phyloP scores from a whole-genome alignment of 2,797 vertebrate genomes.

The Hippocampus kuda region DNA sequence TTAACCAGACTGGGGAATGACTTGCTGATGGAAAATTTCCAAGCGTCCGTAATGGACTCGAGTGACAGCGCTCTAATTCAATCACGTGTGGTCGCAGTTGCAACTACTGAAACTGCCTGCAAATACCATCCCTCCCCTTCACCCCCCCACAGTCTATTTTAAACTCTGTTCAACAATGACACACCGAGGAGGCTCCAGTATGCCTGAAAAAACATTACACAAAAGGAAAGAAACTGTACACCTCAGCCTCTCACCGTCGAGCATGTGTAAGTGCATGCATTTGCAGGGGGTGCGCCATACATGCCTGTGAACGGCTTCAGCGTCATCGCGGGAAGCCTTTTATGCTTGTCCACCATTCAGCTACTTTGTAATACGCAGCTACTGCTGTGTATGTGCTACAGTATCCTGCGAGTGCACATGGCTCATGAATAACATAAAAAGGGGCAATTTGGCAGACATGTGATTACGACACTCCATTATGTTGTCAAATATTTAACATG shows the following conservation, averaged over 20 bases:
- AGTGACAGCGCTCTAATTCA: slow-evolving; percentile 58
- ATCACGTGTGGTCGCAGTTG: slow-evolving; percentile 49
- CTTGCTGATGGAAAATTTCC: slow-evolving; percentile 57
- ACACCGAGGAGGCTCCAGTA: slow-evolving; percentile 39
- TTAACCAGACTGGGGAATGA: slow-evolving; percentile 37
- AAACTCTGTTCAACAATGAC: slow-evolving; percentile 52
- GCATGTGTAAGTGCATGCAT: slow-evolving; percentile 11
- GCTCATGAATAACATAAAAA: neutral
- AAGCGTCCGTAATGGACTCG: slow-evolving; percentile 44
- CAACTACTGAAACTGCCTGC: slow-evolving; percentile 46
- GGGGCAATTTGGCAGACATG: neutral
- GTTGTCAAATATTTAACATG: neutral
- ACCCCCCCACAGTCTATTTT: slow-evolving; percentile 47
- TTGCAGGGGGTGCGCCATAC: slow-evolving; percentile 5
- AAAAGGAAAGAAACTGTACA: slow-evolving; percentile 47
- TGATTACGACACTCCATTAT: neutral
- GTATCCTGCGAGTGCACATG: neutral
- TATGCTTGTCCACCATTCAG: neutral
- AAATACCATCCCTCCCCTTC: slow-evolving; percentile 28
- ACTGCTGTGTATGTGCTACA: neutral
- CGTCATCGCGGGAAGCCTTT: slow-evolving; percentile 1
- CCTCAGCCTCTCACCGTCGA: slow-evolving; percentile 21
- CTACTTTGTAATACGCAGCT: neutral
- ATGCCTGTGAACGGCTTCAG: neutral
- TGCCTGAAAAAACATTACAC: slow-evolving; percentile 59